These are phyloP conservation scores for Ceriagrion tenellum DNA, from an alignment of 2,888 invertebrate genomes.

Conservation along the genomic window DNA sequence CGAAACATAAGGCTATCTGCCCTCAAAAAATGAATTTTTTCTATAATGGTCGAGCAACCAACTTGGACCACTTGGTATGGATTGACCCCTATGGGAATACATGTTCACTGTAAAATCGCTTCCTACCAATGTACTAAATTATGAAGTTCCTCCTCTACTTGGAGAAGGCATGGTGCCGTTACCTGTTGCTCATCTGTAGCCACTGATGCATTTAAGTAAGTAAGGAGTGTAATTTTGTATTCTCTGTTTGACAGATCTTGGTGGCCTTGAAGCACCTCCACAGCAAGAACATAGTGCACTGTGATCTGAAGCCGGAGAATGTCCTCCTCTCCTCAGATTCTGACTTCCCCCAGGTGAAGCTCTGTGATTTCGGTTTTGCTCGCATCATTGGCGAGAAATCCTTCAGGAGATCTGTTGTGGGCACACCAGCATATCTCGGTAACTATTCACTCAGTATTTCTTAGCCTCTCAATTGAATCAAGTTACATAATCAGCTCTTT, in stretches of 20 bases:
- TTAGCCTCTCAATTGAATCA: too few species aligned
- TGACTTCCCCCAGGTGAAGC: conserved; percentile 98
- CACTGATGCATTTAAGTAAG: neutral
- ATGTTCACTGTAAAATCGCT: too few species aligned
- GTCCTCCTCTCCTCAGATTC: conserved; percentile 96
- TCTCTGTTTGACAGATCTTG: conserved; percentile 84
- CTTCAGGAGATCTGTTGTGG: conserved; percentile 97
- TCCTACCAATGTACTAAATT: too few species aligned
- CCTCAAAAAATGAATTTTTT: too few species aligned
- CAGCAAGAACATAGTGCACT: conserved; percentile 99
- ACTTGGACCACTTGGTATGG: too few species aligned
- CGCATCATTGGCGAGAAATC: conserved; percentile 99
- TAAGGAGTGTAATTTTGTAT: neutral
- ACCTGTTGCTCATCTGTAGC: neutral
- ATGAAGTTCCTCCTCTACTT: too few species aligned
- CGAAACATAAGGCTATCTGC: too few species aligned
- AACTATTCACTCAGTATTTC: conserved; percentile 73
- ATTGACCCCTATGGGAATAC: too few species aligned
- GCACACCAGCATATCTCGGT: conserved; percentile 99
- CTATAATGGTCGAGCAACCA: too few species aligned
- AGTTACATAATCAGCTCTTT: too few species aligned
- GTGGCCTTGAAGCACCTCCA: conserved; percentile 98
- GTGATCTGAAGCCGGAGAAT: conserved; percentile 98
- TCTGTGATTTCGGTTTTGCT: conserved; percentile 99
- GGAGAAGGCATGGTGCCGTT: too few species aligned